A percentile compares a stretch with the other conserved stretches of the same genome.
Conservation (phyloP, 2,888 invertebrate species). For the Dasysyrphus albostriatus region DNA sequence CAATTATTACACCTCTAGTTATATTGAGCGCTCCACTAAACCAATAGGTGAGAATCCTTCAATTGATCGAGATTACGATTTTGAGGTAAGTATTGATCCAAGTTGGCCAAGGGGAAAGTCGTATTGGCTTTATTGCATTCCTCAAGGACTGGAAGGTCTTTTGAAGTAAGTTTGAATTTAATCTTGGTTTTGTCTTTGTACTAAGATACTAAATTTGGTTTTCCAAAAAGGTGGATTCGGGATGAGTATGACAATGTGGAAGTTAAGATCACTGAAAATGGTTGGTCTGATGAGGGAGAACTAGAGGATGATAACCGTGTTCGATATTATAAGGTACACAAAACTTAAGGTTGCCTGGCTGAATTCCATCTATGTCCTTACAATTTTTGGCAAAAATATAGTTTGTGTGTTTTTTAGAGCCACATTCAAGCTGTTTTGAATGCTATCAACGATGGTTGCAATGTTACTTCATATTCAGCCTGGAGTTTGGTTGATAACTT, state of each 20-base stretch:
- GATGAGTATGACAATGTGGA: conserved; percentile 85
- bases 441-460: conserved; percentile 79
- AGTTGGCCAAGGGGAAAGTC: conserved; percentile 79
- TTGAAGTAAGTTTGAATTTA: conserved; percentile 1
- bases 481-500: conserved; percentile 82
- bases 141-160: conserved; percentile 6
- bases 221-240: conserved; percentile 84
- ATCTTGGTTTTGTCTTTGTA: too few species aligned
- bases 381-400: too few species aligned
- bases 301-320: conserved; percentile 83
- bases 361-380: too few species aligned
- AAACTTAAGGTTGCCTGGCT: background rate
- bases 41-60: conserved; percentile 83
- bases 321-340: conserved; percentile 77
- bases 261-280: conserved; percentile 87
- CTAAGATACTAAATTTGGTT: background rate
- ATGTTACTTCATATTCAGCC: conserved; percentile 79
- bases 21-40: conserved; percentile 74
- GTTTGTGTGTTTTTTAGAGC: conserved; percentile 77
- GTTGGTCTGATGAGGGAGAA: conserved; percentile 84
- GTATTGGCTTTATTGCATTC: conserved; percentile 65
- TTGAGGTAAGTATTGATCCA: conserved; percentile 77
- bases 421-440: conserved; percentile 79
- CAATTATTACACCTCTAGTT: conserved; percentile 80
- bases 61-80: conserved; percentile 84